Percentiles rank a stretch among this genome's conserved stretches.
phyloP scores from a whole-genome alignment of 2,888 invertebrate genomes.

The Hybos culiciformis region DNA sequence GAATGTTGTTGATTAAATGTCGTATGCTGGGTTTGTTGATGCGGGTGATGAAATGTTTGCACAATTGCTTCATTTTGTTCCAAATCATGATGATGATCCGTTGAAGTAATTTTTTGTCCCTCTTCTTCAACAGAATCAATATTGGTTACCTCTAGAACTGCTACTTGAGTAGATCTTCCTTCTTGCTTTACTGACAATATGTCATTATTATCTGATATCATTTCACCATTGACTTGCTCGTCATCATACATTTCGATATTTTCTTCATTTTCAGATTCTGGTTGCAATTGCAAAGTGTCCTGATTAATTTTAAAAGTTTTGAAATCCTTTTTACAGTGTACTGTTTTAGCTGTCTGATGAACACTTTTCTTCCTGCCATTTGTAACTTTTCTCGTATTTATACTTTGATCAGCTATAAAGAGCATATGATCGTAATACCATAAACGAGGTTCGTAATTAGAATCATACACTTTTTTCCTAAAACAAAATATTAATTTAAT shows the following conservation, averaged over 20 bases:
- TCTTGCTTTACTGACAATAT: too few species aligned
- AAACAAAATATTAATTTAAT: too few species aligned
- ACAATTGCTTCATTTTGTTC: background rate
- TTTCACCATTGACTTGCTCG: slow-evolving; percentile 3
- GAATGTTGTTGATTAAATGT: slow-evolving; percentile 24
- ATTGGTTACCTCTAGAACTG: slow-evolving; percentile 7
- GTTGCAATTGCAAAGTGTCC: background rate
- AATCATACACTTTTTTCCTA: slow-evolving; percentile 26
- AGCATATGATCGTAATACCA: slow-evolving; percentile 33
- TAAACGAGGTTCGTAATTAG: slow-evolving; percentile 29
- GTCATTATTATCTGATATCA: too few species aligned
- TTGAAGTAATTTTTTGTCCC: slow-evolving; percentile 11
- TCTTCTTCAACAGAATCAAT: slow-evolving; percentile 1
- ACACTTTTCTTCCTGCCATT: slow-evolving; percentile 12
- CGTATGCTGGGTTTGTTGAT: slow-evolving; percentile 20
- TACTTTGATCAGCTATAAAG: slow-evolving; percentile 32
- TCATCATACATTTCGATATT: slow-evolving; percentile 13
- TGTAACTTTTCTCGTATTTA: slow-evolving; percentile 25
- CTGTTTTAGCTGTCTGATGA: slow-evolving; percentile 4
- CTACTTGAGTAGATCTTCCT: slow-evolving; percentile 6
- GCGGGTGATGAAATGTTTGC: slow-evolving; percentile 26
- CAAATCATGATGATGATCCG: too few species aligned
- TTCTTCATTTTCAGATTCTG: slow-evolving; percentile 28
- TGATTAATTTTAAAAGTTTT: background rate
- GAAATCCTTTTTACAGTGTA: slow-evolving; percentile 25